Conservation (phyloP, 1,140 invertebrate genomes). For the Aradophagus sp. region DNA sequence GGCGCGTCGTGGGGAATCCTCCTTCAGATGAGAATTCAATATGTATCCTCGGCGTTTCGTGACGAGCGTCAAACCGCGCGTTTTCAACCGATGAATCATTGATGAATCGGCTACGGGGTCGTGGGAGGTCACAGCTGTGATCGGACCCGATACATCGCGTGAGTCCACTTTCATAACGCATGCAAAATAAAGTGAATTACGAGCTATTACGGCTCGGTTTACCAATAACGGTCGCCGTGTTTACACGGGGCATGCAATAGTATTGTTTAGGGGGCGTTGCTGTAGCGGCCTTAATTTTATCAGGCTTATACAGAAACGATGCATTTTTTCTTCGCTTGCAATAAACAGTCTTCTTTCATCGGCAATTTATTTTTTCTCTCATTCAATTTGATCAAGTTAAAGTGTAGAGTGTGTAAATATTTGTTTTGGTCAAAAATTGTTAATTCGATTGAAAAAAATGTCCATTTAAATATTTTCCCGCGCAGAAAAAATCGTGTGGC, state of each 20-base stretch:
- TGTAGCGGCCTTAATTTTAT: slow-evolving; percentile 19
- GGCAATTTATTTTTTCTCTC: too few relatives aligned
- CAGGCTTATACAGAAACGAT: too few relatives aligned
- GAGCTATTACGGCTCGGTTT: slow-evolving; percentile 59
- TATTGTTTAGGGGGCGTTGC: slow-evolving; percentile 28
- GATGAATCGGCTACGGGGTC: slow-evolving; percentile 70
- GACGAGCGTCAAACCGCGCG: slow-evolving; percentile 64
- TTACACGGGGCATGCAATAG: slow-evolving; percentile 56
- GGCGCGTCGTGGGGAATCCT: slow-evolving; percentile 14
- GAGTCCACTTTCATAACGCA: slow-evolving; percentile 58
- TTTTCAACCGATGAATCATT: slow-evolving; percentile 70
- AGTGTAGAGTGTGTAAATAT: too few relatives aligned
- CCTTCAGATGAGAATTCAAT: slow-evolving; percentile 30
- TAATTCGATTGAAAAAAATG: too few relatives aligned
- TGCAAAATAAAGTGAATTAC: slow-evolving; percentile 65
- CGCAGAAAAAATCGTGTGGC: too few relatives aligned
- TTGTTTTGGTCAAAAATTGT: too few relatives aligned
- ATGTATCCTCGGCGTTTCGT: slow-evolving; percentile 61
- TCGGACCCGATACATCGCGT: slow-evolving; percentile 58
- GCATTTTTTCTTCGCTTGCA: too few relatives aligned
- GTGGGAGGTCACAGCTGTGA: slow-evolving; percentile 72
- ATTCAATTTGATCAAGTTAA: too few relatives aligned
- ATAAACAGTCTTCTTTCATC: slow-evolving; percentile 1
- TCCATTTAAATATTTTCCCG: too few relatives aligned
- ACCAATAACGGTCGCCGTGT: slow-evolving; percentile 60